Conservation (phyloP, 2,888 invertebrate genomes). For the Melangyna quadrimaculata region DNA sequence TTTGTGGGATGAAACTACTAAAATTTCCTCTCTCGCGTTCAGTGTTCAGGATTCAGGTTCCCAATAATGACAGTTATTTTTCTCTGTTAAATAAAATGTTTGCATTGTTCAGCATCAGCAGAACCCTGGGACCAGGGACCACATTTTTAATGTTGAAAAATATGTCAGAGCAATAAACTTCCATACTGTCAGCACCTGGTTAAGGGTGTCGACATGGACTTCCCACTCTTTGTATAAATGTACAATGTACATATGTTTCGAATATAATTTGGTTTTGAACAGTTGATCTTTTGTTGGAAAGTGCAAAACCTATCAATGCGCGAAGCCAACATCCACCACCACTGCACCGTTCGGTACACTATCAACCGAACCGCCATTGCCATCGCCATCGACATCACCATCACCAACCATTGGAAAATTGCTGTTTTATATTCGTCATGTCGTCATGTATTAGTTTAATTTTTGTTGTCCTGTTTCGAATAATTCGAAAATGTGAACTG, state of each 20-base stretch:
- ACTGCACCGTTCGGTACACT: background rate
- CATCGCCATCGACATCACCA: too few species aligned
- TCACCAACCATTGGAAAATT: slow-evolving; percentile 17
- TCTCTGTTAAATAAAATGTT: background rate
- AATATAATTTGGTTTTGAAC: background rate
- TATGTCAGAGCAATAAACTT: slow-evolving; percentile 47
- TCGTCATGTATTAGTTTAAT: slow-evolving; percentile 60
- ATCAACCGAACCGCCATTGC: background rate
- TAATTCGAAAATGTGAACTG: slow-evolving; percentile 60
- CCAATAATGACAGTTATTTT: slow-evolving; percentile 8
- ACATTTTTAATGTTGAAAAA: slow-evolving; percentile 27
- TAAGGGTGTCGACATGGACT: slow-evolving; percentile 26
- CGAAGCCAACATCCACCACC: slow-evolving; percentile 7
- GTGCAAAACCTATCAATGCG: slow-evolving; percentile 49
- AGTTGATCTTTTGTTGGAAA: background rate
- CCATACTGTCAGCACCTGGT: slow-evolving; percentile 61
- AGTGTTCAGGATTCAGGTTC: too few species aligned
- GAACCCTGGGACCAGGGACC: slow-evolving; percentile 15
- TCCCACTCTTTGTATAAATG: slow-evolving; percentile 40
- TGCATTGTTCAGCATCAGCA: background rate
- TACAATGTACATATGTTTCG: too few species aligned
- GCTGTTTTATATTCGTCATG: slow-evolving; percentile 12
- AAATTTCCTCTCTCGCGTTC: background rate
- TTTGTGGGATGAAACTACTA: slow-evolving; percentile 38
- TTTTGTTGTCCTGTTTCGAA: slow-evolving; percentile 53